Evolutionary conservation across 30 jellyfish, hydroid and myxozoan species (phyloP), one percentile per base, ranked within the genome.

Genomic region (Calvadosia cruxmelitensis): DNA sequence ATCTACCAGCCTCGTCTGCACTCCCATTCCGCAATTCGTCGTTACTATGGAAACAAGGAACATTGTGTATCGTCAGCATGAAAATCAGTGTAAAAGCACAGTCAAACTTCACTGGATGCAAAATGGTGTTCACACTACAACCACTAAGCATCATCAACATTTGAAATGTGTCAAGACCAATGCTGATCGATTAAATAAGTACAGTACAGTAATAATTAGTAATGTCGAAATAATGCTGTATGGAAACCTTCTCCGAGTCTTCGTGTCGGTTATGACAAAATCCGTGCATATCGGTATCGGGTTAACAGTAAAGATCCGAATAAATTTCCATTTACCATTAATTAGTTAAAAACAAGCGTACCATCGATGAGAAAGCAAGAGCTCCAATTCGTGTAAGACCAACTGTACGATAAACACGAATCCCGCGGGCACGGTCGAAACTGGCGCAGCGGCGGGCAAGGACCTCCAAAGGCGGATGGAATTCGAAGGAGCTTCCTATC

Each of bases 371-470:
- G 71, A 3, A 70, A 50, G 64, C 92, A 79, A 2, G 83, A 57
- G 33, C 92, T 79, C 92, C 92, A 79, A 27, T 26, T 52, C 5
- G 92, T 71, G 29, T 73, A 48, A 29, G 71, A 64, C 92, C 92
- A 79, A 27, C 63, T 53, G 33, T 69, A 77, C 12, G 83, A 27
- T 24, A 29, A 65, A 33, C 92, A 79, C 3, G 70, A 57, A 1
- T 71, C 53, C 23, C 49, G 57, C 53, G 70, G 66, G 62, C 92
- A 79, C 12, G 75, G 31, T 66, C 64, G 50, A 34, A 68, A 31
- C 29, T 31, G 61, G 29, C 71, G 82, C 71, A 79, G 50, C 3
- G 24, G 53, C 3, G 92, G 83, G 36, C 92, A 79, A 33, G 72
- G 34, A 51, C 65, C 66, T 31, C 92, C 92, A 35, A 69, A 72